Evolutionary conservation across 2,113 vertebrate species (phyloP).

Genomic region (Chionis minor): DNA sequence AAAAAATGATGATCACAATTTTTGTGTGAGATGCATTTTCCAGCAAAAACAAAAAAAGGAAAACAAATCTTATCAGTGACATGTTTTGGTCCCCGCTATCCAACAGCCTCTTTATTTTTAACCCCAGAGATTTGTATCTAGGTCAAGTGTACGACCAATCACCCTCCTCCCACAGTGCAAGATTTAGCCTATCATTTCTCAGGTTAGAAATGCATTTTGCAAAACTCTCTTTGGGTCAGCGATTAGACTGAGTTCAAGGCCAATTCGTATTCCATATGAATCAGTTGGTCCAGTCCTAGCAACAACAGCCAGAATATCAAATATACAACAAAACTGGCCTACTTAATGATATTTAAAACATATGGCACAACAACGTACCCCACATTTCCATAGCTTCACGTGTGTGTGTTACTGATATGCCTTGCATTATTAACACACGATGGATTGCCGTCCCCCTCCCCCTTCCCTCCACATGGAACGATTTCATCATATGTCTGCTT

Average conservation of each 20-base stretch:
- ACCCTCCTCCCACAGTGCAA: neutral
- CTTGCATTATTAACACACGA: neutral
- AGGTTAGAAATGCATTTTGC: slow-evolving; percentile 26
- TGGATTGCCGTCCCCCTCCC: neutral
- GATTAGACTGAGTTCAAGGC: neutral
- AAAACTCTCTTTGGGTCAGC: slow-evolving; percentile 30
- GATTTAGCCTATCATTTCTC: neutral
- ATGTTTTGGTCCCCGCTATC: neutral
- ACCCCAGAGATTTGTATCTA: slow-evolving; percentile 47
- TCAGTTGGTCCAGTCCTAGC: neutral
- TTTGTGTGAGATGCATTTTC: neutral
- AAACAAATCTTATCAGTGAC: slow-evolving; percentile 35
- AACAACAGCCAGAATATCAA: slow-evolving; percentile 26
- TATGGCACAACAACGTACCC: neutral
- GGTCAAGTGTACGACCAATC: slow-evolving; percentile 15
- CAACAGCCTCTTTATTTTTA: slow-evolving; percentile 4
- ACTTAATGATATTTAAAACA: slow-evolving; percentile 45
- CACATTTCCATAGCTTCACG: neutral
- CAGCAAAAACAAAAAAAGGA: neutral
- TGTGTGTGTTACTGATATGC: neutral
- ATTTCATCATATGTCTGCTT: slow-evolving; percentile 46
- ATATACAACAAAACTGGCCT: neutral
- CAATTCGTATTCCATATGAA: slow-evolving; percentile 29
- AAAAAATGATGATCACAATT: rapidly evolving
- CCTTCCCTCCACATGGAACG: neutral